Evolutionary conservation across 2,888 invertebrate genomes (phyloP), one percentile per base, ranked within the genome.

Genomic region (Malachius bipustulatus): DNA sequence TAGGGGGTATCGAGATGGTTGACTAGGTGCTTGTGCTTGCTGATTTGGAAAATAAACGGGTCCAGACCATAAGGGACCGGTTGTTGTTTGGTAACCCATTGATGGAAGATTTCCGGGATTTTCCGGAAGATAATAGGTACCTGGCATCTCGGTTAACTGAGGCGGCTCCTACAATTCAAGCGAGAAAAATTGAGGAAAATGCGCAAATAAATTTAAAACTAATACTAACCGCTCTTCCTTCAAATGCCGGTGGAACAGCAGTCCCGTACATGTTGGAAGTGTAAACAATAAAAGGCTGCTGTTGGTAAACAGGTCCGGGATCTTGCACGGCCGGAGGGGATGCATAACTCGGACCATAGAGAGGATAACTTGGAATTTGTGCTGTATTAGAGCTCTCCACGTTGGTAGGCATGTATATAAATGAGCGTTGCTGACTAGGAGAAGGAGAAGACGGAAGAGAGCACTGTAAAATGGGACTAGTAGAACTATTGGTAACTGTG

Each of bases 391-490:
- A n/a, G 30, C 33, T 4, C 35, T 37, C 16, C 47, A 48, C 1
- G 42, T 31, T 3, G 46, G 39, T 11, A 41, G 34, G 4, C 39
- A 26, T 34, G 42, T 44, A 30, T 44, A 50, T 29, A 45, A 47
- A 33, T 27, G 46, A 29, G 45, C 39, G 30, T 34, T 42, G 41
- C 16, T 41, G 36, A 27, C 40, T 38, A 13, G 35, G n/a, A 10
- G 26, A 26, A 9, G 47, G 48, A n/a, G 50, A 40, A n/a, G 50
- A 40, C 15, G 57, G 51, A 13, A 59, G 58, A 3, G 59, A 54
- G 44, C 53, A 59, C 11, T 62, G 63, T 43, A 62, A 48, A 44
- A 55, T 62, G 6, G 62, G 62, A 46, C 62, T 62, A 1, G 63
- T 63, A 2, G 63, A 52, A 38, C 54, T 55, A 16, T n/a, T 34